Evolutionary conservation across 2,113 vertebrate genomes (phyloP).

Genomic region (Lipophrys pholis): DNA sequence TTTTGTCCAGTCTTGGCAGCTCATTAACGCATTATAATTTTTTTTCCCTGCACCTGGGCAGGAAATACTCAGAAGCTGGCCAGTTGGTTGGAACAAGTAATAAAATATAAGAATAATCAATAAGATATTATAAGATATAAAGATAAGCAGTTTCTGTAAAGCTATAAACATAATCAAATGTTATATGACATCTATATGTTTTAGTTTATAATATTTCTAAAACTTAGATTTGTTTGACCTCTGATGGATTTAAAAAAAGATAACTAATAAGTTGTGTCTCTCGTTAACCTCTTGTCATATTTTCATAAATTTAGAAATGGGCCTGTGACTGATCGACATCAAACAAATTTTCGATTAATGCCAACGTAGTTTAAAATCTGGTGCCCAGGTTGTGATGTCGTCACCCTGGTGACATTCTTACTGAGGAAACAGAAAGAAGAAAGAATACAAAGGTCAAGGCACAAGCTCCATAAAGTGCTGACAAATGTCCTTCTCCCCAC

Average conservation of each 20-base stretch:
- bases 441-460: too few relatives aligned
- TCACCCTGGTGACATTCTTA: too few relatives aligned
- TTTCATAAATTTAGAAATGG: slow-evolving; percentile 9
- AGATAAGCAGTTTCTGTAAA: too few relatives aligned
- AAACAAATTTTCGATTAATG: too few relatives aligned
- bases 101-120: neutral
- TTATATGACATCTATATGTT: neutral
- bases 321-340: too few relatives aligned
- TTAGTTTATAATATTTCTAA: neutral
- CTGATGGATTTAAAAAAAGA: slow-evolving; percentile 4
- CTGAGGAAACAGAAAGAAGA: too few relatives aligned
- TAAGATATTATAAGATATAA: neutral
- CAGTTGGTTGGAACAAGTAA: slow-evolving; percentile 7
- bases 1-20: slow-evolving; percentile 24
- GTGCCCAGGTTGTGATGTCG: slow-evolving; percentile 4
- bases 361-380: slow-evolving; percentile 51
- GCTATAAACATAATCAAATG: neutral
- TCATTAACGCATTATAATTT: slow-evolving; percentile 48
- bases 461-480: too few relatives aligned
- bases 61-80: slow-evolving; percentile 2
- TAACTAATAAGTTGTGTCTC: slow-evolving; percentile 1
- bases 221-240: slow-evolving; percentile 3
- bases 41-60: slow-evolving; percentile 38
- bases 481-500: too few relatives aligned
- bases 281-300: neutral